Evolutionary conservation across 2,888 invertebrate species (phyloP).

Genomic region (Polymixis flavicincta): DNA sequence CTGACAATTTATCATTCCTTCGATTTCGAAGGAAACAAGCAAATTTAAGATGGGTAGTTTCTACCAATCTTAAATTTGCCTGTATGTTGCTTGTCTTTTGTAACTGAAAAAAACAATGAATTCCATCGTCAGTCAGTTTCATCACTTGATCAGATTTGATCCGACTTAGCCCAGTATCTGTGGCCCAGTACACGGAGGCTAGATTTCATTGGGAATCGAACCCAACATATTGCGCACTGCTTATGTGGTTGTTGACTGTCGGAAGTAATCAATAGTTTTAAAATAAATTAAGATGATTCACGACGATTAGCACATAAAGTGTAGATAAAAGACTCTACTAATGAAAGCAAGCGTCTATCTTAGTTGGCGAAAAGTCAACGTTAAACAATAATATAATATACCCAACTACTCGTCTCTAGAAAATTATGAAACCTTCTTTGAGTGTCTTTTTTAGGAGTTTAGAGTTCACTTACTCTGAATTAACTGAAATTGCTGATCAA

Average conservation of each 20-base stretch:
- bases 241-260: background rate
- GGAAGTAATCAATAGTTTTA: slow-evolving; percentile 6
- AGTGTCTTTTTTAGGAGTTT: background rate
- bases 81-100: no score
- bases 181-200: background rate
- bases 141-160: background rate
- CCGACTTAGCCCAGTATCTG: background rate
- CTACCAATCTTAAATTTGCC: no score
- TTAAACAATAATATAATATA: slow-evolving; percentile 11
- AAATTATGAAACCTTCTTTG: background rate
- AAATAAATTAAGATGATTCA: background rate
- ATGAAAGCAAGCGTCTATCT: slow-evolving; percentile 12
- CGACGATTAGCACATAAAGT: background rate
- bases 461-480: background rate
- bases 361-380: background rate
- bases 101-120: background rate
- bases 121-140: background rate
- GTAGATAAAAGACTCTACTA: background rate
- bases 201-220: background rate
- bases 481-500: no score
- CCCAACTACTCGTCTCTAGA: background rate
- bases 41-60: background rate
- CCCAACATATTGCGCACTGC: background rate
- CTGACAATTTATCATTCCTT: no score
- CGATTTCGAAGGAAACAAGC: background rate